Conservation (phyloP, 2,797 vertebrate species). For the Hypotaenidia okinawae region DNA sequence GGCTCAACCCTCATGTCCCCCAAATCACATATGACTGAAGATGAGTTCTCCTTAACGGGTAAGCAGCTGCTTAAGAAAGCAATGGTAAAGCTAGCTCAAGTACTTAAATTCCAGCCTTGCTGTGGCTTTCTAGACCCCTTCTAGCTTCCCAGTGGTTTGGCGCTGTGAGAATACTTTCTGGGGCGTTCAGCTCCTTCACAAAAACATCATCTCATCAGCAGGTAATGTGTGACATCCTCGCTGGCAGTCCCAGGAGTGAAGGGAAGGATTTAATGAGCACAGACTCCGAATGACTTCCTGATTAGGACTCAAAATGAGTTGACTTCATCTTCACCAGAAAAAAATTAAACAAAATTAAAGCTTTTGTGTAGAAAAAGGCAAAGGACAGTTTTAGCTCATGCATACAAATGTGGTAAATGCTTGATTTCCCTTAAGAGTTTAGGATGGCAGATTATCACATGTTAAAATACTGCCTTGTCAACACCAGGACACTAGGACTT, state of each 20-base stretch:
- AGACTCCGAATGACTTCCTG: constrained; percentile 56
- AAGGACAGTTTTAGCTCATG: background rate
- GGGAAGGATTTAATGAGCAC: constrained; percentile 62
- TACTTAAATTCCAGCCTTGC: background rate
- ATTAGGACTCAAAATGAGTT: constrained; percentile 49
- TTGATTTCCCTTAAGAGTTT: background rate
- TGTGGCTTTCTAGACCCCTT: background rate
- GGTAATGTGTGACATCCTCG: constrained; percentile 54
- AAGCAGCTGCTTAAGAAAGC: background rate
- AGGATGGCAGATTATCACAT: background rate
- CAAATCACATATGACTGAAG: background rate
- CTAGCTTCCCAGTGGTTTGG: constrained; percentile 9
- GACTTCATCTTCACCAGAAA: constrained; percentile 10
- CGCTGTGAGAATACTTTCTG: constrained; percentile 37
- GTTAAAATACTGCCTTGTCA: background rate
- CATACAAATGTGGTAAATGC: background rate
- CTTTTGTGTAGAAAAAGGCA: background rate
- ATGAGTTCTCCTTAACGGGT: background rate
- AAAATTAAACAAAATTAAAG: background rate
- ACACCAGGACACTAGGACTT: background rate
- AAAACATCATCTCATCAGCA: constrained; percentile 58
- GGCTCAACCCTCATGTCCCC: background rate
- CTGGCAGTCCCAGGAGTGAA: constrained; percentile 40
- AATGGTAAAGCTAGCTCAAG: background rate
- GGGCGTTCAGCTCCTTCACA: constrained; percentile 21